Evolutionary conservation across 2,797 vertebrate species (phyloP), one percentile per base, ranked within the genome.

Genomic region (Chloroceryle inda): DNA sequence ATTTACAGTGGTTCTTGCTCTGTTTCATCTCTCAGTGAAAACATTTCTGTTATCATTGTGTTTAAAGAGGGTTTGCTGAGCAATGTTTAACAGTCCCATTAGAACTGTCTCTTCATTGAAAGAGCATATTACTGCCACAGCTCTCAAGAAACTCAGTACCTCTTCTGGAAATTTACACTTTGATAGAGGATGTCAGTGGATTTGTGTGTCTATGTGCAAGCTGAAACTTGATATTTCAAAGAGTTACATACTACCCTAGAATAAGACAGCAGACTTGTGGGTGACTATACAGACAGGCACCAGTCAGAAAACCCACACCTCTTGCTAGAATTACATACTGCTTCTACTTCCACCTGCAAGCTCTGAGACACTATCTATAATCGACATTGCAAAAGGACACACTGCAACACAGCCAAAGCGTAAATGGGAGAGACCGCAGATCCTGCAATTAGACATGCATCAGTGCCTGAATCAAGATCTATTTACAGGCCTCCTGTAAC

Each of bases 261-360:
- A 4, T 5, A 10, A 5, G 44, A 80, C 71, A 61, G 72, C 33
- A 75, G 53, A 40, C n/a, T 73, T 21, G 52, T 15, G 75, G 45
- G 23, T 62, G 76, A 83, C 53, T 42, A 11, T 45, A 53, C 5
- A 89, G 66, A 56, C 52, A 56, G 35, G 22, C 0, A 0, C 33
- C 77, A 66, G 63, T 50, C 44, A 67, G 40, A 74, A 87, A 87
- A 58, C 10, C 5, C 68, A 23, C 10, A 33, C 12, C 45, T 55
- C 64, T 81, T 2, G 0, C 38, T 17, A 16, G 24, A 26, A 37
- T 37, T 40, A n/a, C 23, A 21, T 1, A 13, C 14, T 6, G 40
- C 52, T 82, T 33, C 16, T 24, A 19, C n/a, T 31, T 64, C 50
- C 45, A 75, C 76, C 58, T 72, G 50, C 66, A 76, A 72, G 58